Evolutionary conservation across 2,888 invertebrate genomes (phyloP), one percentile per base, ranked within the genome.

Genomic region (Catocala fraxini): DNA sequence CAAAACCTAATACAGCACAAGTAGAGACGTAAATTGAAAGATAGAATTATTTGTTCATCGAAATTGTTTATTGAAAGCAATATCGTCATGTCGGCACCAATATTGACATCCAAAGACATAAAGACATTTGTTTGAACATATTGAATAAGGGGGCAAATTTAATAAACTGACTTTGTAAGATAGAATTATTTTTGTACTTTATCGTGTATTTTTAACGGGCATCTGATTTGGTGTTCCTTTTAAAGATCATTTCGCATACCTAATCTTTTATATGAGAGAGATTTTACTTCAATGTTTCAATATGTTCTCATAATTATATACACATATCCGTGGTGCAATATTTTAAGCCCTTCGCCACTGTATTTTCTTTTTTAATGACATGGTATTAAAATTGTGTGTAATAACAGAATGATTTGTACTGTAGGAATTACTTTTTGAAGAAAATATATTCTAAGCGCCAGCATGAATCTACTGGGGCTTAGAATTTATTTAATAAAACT

Each of bases 31-130:
- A 57, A 54, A 59, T 54, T 13, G n/a, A 52, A 63, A 15, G 12
- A 49, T 35, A 56, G 55, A 45, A 42, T 48, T 63, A 10, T 62
- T 34, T 56, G 35, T 35, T 58, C 25, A 48, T 39, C 47, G 35
- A 51, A 58, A 46, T 63, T 55, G n/a, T 63, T 71, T 55, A 61
- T 57, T 61, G 55, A 35, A 55, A 53, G 51, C 55, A 68, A 65
- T 59, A 63, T 41, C 48, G 33, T 54, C 51, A 51, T 51, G 33
- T 39, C n/a, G 55, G 15, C 46, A 63, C 56, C 57, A 59, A 51
- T 62, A 62, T 51, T 53, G 65, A 55, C 42, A 52, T 57, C 35
- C 60, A 57, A 60, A 41, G 39, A 63, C 33, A 59, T 53, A 63
- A 59, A 59, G 39, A 25, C 12, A 42, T 52, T 41, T 48, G 42